Percentiles rank a stretch among this genome's conserved stretches.
phyloP scores from a whole-genome alignment of 2,888 invertebrate genomes.

The Imbricaverruca yamaguchii region DNA sequence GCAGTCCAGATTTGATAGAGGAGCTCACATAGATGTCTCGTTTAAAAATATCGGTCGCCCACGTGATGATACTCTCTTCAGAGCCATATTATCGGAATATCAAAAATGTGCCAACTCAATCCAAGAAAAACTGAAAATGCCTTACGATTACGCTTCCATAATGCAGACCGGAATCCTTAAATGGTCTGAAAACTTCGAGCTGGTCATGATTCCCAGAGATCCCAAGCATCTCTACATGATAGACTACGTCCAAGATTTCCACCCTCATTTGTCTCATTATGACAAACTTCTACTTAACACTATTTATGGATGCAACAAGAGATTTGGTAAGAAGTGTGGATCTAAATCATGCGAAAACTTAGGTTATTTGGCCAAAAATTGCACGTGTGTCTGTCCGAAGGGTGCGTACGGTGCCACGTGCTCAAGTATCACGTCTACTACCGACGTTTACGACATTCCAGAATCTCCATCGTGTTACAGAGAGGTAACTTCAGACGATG shows the following conservation, averaged over 20 bases:
- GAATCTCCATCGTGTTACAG: neutral
- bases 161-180: neutral
- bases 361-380: neutral
- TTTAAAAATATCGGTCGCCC: neutral
- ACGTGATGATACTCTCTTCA: neutral
- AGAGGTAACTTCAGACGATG: neutral
- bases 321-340: neutral
- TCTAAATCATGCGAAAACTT: neutral
- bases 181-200: neutral
- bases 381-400: neutral
- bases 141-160: neutral
- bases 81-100: neutral
- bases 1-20: neutral
- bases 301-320: neutral
- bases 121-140: neutral
- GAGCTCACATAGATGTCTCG: neutral
- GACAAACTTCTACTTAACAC: neutral
- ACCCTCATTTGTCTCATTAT: neutral
- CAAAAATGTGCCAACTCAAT: neutral
- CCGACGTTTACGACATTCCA: neutral
- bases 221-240: neutral
- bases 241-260: neutral
- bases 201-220: neutral
- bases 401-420: neutral
- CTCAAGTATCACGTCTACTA: neutral